Evolutionary conservation across 2,797 vertebrate genomes (phyloP).

Genomic region (Notolepis coatsorum): DNA sequence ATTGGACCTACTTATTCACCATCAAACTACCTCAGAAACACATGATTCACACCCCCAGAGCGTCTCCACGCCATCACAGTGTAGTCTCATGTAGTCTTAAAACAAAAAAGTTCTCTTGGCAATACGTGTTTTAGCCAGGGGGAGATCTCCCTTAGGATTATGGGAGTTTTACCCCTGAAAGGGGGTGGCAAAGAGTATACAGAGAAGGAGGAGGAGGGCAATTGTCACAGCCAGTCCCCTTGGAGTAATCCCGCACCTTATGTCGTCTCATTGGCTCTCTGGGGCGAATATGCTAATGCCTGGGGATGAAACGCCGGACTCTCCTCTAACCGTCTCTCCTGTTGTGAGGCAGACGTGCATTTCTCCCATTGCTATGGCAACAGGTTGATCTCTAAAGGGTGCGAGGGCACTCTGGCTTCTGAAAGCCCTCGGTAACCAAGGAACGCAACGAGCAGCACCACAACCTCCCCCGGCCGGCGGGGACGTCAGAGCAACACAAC

Average conservation of each 20-base stretch:
- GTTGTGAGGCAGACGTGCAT: slow-evolving; percentile 73
- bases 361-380: slow-evolving; percentile 79
- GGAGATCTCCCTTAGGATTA: slow-evolving; percentile 73
- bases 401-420: slow-evolving; percentile 53
- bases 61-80: slow-evolving; percentile 19
- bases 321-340: slow-evolving; percentile 46
- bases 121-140: slow-evolving; percentile 48
- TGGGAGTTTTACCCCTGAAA: slow-evolving; percentile 59
- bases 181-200: slow-evolving; percentile 51
- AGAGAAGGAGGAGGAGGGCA: slow-evolving; percentile 66
- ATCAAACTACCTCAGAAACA: background rate
- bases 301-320: slow-evolving; percentile 67
- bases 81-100: slow-evolving; percentile 18
- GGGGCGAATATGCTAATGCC: slow-evolving; percentile 79
- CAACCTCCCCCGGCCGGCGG: background rate
- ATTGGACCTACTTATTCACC: slow-evolving; percentile 2
- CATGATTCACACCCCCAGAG: slow-evolving; percentile 12
- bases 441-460: slow-evolving; percentile 28
- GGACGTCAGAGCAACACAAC: slow-evolving; percentile 28
- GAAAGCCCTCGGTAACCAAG: slow-evolving; percentile 44
- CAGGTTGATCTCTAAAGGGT: slow-evolving; percentile 70
- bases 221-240: slow-evolving; percentile 78
- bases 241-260: slow-evolving; percentile 68
- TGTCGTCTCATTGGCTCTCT: slow-evolving; percentile 77
- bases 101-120: slow-evolving; percentile 34